Conservation (phyloP, 2,888 invertebrate genomes). For the Oscheius onirici region DNA sequence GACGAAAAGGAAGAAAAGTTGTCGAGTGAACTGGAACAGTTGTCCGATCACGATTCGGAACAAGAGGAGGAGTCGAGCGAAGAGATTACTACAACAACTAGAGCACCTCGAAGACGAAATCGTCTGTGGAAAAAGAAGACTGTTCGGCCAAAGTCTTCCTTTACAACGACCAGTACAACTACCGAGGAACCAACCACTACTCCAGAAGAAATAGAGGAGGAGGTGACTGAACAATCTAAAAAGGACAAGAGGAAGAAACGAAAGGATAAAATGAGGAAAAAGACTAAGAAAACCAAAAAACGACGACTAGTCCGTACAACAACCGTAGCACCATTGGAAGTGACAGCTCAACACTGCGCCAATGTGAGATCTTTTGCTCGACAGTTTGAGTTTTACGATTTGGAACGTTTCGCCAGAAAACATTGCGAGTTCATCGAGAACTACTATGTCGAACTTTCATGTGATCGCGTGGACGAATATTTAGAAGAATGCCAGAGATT, state of each 20-base stretch:
- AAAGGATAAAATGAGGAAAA: background rate
- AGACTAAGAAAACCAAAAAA: background rate
- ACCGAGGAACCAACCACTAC: no score
- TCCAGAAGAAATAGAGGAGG: background rate
- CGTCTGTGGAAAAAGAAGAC: constrained; percentile 18
- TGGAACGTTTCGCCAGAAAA: constrained; percentile 40
- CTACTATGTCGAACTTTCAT: constrained; percentile 56
- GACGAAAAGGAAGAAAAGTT: background rate
- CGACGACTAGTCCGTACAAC: background rate
- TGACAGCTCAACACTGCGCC: constrained; percentile 42
- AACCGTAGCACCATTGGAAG: background rate
- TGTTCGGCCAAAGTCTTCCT: constrained; percentile 6
- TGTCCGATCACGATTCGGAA: constrained; percentile 3
- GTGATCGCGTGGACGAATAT: constrained; percentile 46
- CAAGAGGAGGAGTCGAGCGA: constrained; percentile 8
- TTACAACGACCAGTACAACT: background rate
- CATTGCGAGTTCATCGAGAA: constrained; percentile 60
- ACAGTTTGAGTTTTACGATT: constrained; percentile 49
- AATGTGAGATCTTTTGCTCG: constrained; percentile 54
- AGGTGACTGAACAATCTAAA: background rate
- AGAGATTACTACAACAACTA: background rate
- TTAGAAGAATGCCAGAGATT: constrained; percentile 26
- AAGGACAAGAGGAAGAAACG: background rate
- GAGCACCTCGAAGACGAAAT: background rate
- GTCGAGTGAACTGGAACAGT: constrained; percentile 15